A percentile compares a stretch with the other conserved stretches of the same genome.
These are phyloP conservation scores for Euleptes europaea DNA, from an alignment of 2,113 vertebrate species.

Conservation along the genomic window DNA sequence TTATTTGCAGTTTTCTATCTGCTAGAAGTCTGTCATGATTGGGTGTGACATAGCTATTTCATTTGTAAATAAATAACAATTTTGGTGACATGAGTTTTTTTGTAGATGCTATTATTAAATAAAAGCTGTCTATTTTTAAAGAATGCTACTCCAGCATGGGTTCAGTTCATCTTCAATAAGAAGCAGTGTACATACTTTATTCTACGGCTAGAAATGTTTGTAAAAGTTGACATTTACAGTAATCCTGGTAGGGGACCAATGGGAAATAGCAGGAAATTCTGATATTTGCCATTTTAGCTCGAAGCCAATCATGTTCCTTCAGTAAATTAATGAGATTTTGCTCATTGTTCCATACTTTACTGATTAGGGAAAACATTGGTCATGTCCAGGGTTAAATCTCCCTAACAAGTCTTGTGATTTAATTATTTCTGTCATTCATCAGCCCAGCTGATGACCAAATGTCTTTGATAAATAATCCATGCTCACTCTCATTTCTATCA, in stretches of 20 bases:
- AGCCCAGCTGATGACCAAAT: background rate
- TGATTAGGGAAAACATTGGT: background rate
- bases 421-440: background rate
- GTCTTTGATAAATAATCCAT: background rate
- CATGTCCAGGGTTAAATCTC: too few species aligned
- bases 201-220: background rate
- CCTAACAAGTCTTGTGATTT: background rate
- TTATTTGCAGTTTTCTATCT: conserved; percentile 36
- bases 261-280: background rate
- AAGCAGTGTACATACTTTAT: background rate
- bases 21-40: conserved; percentile 35
- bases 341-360: background rate
- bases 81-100: conserved; percentile 28
- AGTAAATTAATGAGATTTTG: background rate
- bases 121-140: background rate
- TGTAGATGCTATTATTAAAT: conserved; percentile 21
- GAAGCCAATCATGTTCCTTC: background rate
- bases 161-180: conserved; percentile 6
- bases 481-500: background rate
- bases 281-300: background rate
- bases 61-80: conserved; percentile 19
- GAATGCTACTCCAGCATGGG: background rate
- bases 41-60: conserved; percentile 17
- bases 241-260: background rate
- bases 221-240: background rate